Conservation (phyloP, 2,888 invertebrate genomes). For the Pammene fasciana region DNA sequence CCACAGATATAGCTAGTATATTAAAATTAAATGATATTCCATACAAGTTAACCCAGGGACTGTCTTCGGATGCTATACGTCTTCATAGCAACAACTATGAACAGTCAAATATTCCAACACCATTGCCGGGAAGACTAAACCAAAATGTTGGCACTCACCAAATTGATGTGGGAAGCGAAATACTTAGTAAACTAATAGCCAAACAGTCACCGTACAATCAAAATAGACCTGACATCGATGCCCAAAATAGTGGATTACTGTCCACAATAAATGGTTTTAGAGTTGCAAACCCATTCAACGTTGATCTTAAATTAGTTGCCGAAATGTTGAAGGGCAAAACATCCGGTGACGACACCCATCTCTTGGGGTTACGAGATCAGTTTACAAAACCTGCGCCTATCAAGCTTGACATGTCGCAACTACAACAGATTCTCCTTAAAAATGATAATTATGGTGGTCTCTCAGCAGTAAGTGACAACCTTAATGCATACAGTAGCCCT, state of each 20-base stretch:
- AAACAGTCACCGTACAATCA: conserved; percentile 59
- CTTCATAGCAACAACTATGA: conserved; percentile 67
- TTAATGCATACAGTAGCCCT: conserved; percentile 60
- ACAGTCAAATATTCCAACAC: conserved; percentile 63
- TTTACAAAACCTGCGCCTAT: conserved; percentile 63
- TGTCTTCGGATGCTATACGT: conserved; percentile 59
- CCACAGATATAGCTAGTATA: conserved; percentile 62
- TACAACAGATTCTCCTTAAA: conserved; percentile 68
- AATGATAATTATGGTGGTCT: conserved; percentile 63
- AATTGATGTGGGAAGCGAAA: conserved; percentile 67
- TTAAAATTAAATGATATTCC: conserved; percentile 75
- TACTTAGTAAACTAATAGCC: conserved; percentile 66
- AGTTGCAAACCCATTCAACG: conserved; percentile 80
- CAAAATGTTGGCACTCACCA: conserved; percentile 77
- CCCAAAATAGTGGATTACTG: conserved; percentile 58
- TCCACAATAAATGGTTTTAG: conserved; percentile 78
- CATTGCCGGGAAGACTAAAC: conserved; percentile 69
- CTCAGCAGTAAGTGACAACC: conserved; percentile 57
- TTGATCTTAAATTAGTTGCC: conserved; percentile 76
- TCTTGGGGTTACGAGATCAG: conserved; percentile 64
- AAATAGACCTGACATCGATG: conserved; percentile 67
- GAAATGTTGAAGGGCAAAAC: conserved; percentile 77
- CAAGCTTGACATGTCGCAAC: conserved; percentile 68
- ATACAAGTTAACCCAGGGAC: conserved; percentile 65
- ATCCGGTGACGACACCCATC: conserved; percentile 64